A percentile compares a stretch with the other conserved stretches of the same genome.
Conservation (phyloP, 2,888 invertebrate species). For the Callinectes sapidus region DNA sequence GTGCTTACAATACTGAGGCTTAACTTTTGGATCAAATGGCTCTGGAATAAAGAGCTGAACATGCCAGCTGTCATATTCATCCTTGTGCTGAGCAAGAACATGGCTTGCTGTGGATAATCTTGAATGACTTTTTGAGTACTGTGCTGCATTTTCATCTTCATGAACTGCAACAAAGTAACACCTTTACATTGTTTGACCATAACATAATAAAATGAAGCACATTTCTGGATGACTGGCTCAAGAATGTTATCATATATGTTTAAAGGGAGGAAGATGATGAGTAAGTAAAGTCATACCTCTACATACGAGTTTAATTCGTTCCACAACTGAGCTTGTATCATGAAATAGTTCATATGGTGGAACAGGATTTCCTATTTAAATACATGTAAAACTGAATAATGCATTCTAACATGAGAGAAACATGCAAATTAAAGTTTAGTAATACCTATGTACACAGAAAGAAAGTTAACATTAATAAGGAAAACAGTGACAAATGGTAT, state of each 20-base stretch:
- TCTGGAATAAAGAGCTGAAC: constrained; percentile 70
- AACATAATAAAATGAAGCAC: background rate
- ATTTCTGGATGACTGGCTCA: background rate
- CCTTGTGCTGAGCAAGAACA: constrained; percentile 68
- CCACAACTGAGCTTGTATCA: too few species aligned
- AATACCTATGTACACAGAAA: too few species aligned
- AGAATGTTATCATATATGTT: background rate
- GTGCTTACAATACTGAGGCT: constrained; percentile 70
- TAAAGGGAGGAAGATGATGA: too few species aligned
- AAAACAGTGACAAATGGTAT: too few species aligned
- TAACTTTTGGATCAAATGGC: constrained; percentile 67
- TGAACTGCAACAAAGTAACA: constrained; percentile 59
- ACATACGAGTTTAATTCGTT: too few species aligned
- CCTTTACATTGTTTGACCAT: background rate
- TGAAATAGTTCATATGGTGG: too few species aligned
- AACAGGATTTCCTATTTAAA: too few species aligned
- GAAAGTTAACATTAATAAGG: too few species aligned
- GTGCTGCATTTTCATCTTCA: constrained; percentile 54
- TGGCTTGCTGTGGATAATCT: constrained; percentile 53
- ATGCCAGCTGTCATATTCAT: constrained; percentile 59
- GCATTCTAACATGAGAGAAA: too few species aligned
- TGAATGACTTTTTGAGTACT: constrained; percentile 2
- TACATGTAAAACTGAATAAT: too few species aligned
- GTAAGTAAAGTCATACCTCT: too few species aligned
- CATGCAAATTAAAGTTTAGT: too few species aligned